Conservation (phyloP, 1,140 invertebrate species). For the Papilio polyxenes region DNA sequence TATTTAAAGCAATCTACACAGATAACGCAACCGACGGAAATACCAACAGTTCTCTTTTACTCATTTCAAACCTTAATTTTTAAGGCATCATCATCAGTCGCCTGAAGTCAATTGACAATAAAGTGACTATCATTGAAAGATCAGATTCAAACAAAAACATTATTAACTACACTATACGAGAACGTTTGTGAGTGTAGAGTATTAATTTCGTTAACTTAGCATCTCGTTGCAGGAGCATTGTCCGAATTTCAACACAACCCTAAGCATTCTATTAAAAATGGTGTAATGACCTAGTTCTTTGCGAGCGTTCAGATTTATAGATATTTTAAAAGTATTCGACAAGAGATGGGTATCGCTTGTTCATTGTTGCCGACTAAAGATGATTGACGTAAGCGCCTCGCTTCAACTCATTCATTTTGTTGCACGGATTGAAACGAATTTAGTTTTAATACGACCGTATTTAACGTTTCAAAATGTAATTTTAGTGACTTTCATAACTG, state of each 20-base stretch:
- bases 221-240: conserved; percentile 25
- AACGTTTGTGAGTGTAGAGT: neutral
- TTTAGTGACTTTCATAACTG: neutral
- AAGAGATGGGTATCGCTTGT: conserved; percentile 30
- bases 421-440: neutral
- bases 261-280: conserved; percentile 37
- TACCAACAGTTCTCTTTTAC: too few species aligned
- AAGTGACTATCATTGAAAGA: too few species aligned
- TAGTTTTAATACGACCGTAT: neutral
- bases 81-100: too few species aligned
- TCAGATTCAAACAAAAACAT: neutral
- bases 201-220: conserved; percentile 9
- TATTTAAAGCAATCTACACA: neutral
- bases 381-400: conserved; percentile 36
- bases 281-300: conserved; percentile 31
- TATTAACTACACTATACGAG: neutral
- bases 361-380: conserved; percentile 35
- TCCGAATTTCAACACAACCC: conserved; percentile 28
- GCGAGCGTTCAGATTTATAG: conserved; percentile 22
- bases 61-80: too few species aligned
- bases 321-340: conserved; percentile 36
- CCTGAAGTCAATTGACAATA: too few species aligned
- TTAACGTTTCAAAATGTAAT: neutral
- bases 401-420: neutral
- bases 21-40: too few species aligned